These are phyloP conservation scores for Drosophila parvula DNA, from an alignment of 1,140 invertebrate species.

Conservation along the genomic window DNA sequence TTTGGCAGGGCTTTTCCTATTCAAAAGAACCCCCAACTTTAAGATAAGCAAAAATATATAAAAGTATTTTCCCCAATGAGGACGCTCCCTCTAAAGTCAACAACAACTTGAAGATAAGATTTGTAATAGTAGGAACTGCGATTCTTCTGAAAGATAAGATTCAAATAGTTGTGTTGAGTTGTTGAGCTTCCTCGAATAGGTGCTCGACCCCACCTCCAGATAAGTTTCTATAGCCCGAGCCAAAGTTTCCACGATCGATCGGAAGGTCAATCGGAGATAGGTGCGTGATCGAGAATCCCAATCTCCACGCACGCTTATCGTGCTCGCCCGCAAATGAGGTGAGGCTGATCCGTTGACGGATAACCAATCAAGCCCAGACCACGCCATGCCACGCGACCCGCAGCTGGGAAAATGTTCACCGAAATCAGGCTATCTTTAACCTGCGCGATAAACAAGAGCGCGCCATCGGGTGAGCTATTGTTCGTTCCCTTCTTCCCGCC, in stretches of 20 bases:
- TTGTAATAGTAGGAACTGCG: neutral
- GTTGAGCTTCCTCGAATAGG: neutral
- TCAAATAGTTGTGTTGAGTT: neutral
- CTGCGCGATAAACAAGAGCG: constrained; percentile 18
- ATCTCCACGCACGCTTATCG: constrained; percentile 41
- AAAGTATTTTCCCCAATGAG: neutral
- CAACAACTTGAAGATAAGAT: constrained; percentile 22
- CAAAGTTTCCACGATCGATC: constrained; percentile 23
- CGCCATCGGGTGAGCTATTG: constrained; percentile 11
- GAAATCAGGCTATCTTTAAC: constrained; percentile 12
- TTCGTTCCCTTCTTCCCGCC: neutral
- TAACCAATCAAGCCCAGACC: constrained; percentile 30
- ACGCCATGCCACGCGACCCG: constrained; percentile 48
- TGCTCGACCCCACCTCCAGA: constrained; percentile 9
- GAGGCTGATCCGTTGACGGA: constrained; percentile 31
- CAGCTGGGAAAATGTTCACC: constrained; percentile 11
- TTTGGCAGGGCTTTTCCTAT: neutral
- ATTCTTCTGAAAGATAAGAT: neutral
- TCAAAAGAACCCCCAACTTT: neutral
- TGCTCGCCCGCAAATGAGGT: constrained; percentile 29
- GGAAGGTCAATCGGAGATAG: constrained; percentile 30
- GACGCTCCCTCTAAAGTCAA: constrained; percentile 18
- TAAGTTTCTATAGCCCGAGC: neutral
- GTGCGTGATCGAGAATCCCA: constrained; percentile 38
- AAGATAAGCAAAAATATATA: neutral